phyloP scores from a whole-genome alignment of 2,888 invertebrate genomes.

The Synergus umbraculus region DNA sequence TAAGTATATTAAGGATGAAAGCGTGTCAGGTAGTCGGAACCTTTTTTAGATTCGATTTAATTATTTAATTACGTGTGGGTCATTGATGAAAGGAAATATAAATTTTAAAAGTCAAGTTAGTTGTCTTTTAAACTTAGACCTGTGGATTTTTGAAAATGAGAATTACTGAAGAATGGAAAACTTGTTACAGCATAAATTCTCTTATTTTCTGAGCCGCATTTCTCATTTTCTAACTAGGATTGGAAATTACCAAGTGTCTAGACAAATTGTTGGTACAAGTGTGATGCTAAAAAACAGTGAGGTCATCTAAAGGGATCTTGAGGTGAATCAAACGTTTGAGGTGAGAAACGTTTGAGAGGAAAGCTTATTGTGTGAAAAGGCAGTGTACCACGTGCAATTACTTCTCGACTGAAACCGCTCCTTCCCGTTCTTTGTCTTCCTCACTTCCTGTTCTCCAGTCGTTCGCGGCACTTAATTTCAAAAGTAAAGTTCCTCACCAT shows the following conservation, averaged over 20 bases:
- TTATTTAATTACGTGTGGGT: no score
- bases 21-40: no score
- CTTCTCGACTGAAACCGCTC: conserved; percentile 36
- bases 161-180: neutral
- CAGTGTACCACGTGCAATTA: conserved; percentile 40
- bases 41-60: no score
- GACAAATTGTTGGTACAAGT: conserved; percentile 32
- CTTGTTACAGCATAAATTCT: neutral
- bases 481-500: conserved; percentile 36
- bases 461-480: conserved; percentile 41
- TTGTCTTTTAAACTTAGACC: no score
- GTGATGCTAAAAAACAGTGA: conserved; percentile 11
- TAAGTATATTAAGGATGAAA: neutral
- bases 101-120: no score
- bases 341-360: conserved; percentile 36
- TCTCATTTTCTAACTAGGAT: neutral
- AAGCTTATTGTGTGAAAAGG: conserved; percentile 39
- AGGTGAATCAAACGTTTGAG: conserved; percentile 10
- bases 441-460: conserved; percentile 37
- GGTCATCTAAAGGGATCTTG: conserved; percentile 31
- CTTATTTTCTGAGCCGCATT: neutral
- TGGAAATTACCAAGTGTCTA: neutral
- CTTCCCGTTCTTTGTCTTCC: conserved; percentile 40
- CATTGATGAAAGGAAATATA: no score
- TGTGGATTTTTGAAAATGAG: no score